These are phyloP conservation scores for Cartodere bifasciata DNA, from an alignment of 2,888 invertebrate genomes.

Conservation along the genomic window DNA sequence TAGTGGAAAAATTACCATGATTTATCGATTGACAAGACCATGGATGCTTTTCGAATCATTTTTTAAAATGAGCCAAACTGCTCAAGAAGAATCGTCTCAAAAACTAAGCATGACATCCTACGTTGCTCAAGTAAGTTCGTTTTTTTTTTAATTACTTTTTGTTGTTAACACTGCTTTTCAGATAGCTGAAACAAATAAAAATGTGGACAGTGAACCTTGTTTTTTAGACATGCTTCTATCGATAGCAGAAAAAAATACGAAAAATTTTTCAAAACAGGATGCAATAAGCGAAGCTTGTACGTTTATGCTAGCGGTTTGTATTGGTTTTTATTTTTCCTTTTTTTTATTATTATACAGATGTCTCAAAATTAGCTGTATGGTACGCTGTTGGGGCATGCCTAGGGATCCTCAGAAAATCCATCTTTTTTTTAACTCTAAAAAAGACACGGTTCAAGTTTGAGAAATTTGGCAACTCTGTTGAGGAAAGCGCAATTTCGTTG, in stretches of 20 bases:
- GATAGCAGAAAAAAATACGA: conserved; percentile 36
- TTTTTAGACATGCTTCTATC: conserved; percentile 41
- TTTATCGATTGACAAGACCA: conserved; percentile 39
- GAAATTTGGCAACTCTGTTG: too few relatives aligned
- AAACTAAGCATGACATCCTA: conserved; percentile 36
- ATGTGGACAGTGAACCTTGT: background rate
- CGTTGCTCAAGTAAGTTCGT: conserved; percentile 31
- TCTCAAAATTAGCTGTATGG: background rate
- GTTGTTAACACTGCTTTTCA: background rate
- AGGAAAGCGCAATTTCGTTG: too few relatives aligned
- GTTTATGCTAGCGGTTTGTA: conserved; percentile 45
- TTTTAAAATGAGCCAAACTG: conserved; percentile 40
- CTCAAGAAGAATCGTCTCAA: conserved; percentile 39
- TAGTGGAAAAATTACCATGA: conserved; percentile 41
- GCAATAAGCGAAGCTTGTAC: conserved; percentile 47
- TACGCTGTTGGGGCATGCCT: too few relatives aligned
- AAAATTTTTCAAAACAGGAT: conserved; percentile 42
- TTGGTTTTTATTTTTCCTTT: background rate
- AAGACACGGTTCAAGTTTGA: too few relatives aligned
- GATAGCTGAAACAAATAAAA: too few relatives aligned
- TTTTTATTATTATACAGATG: background rate
- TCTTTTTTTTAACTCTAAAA: too few relatives aligned
- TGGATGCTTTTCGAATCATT: conserved; percentile 44
- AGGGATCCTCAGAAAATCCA: too few relatives aligned
- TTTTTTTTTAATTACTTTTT: background rate